A percentile compares a stretch with the other conserved stretches of the same genome.
Evolutionary conservation across 2,797 vertebrate species (phyloP).

Genomic region (Enteromius afrohamiltoni): DNA sequence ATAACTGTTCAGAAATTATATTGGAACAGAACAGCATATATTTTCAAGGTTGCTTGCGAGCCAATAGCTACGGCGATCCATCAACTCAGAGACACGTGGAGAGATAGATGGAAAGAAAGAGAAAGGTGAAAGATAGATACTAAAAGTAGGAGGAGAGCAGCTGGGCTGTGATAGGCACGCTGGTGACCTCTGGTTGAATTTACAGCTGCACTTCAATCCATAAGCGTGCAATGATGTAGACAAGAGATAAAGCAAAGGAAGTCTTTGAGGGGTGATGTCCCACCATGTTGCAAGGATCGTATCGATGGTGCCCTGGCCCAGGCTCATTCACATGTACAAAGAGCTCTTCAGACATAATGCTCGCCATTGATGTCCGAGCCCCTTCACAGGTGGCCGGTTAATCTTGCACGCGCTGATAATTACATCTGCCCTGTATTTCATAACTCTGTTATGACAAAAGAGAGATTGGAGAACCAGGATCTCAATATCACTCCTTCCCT

Average conservation of each 20-base stretch:
- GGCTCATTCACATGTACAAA: slow-evolving; percentile 36
- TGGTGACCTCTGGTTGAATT: slow-evolving; percentile 52
- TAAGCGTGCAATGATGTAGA: slow-evolving; percentile 51
- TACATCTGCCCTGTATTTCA: slow-evolving; percentile 24
- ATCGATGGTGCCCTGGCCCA: slow-evolving; percentile 31
- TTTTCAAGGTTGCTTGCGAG: slow-evolving; percentile 53
- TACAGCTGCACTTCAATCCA: slow-evolving; percentile 54
- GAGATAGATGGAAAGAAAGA: slow-evolving; percentile 20
- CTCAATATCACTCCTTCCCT: background rate
- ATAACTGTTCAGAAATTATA: slow-evolving; percentile 55
- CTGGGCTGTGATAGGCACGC: slow-evolving; percentile 22
- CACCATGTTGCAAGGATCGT: slow-evolving; percentile 39
- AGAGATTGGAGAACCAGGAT: slow-evolving; percentile 15
- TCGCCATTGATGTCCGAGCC: slow-evolving; percentile 24
- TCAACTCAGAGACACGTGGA: slow-evolving; percentile 36
- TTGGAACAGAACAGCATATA: slow-evolving; percentile 56
- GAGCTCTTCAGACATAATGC: slow-evolving; percentile 49
- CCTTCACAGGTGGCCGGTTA: slow-evolving; percentile 36
- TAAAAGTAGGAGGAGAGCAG: slow-evolving; percentile 32
- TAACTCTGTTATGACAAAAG: slow-evolving; percentile 24
- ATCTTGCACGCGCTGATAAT: slow-evolving; percentile 41
- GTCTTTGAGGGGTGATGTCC: slow-evolving; percentile 1
- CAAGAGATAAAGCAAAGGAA: slow-evolving; percentile 39
- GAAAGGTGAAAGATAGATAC: slow-evolving; percentile 31
- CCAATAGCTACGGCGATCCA: slow-evolving; percentile 50